Evolutionary conservation across 2,888 invertebrate genomes (phyloP), one percentile per base, ranked within the genome.

Genomic region (Dolomedes plantarius): DNA sequence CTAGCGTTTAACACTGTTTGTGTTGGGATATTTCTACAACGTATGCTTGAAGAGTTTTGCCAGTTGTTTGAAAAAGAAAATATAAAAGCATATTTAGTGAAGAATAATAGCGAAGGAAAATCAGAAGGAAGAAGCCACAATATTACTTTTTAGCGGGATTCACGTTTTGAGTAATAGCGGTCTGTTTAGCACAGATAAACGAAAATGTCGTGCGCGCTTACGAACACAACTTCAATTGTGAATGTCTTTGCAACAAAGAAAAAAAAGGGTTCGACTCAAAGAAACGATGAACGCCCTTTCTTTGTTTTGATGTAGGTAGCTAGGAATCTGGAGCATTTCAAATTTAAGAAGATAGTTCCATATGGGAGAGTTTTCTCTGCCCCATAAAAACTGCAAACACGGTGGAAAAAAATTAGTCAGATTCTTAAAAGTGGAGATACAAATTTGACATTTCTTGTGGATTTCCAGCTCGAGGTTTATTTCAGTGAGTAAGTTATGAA

Each of bases 331-430:
- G 82, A 83, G 76, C 82, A 83, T 83, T 64, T 32, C 65, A 83
- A 76, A 76, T 72, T 83, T 74, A 69, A 41, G 46, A 32, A 77
- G 82, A 83, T 83, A 83, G 82, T 83, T 83, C 82, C 82, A 83
- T 68, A 16, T 46, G 46, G 46, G 9, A 16, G 46, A 46, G 16
- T 46, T 46, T 46, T 46, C 13, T 13, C 46, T 16, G 46, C 2
- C 16, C 11, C 16, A 46, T 46, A 46, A 16, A 46, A 36, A 46
- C 46, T 16, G 16, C 11, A 16, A 5, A 46, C 16, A 2, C 9
- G 46, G 7, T 46, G 5, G 16, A 11, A 46, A 16, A 6, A 7
- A 11, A 16, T n/a, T 46, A 46, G 46, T 13, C 13, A 16, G 2
- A 16, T 16, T 7, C 46, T 16, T 7, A 7, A 5, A 36, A 11